phyloP scores from a whole-genome alignment of 1,140 invertebrate genomes.

The Heliconius eleuchia region DNA sequence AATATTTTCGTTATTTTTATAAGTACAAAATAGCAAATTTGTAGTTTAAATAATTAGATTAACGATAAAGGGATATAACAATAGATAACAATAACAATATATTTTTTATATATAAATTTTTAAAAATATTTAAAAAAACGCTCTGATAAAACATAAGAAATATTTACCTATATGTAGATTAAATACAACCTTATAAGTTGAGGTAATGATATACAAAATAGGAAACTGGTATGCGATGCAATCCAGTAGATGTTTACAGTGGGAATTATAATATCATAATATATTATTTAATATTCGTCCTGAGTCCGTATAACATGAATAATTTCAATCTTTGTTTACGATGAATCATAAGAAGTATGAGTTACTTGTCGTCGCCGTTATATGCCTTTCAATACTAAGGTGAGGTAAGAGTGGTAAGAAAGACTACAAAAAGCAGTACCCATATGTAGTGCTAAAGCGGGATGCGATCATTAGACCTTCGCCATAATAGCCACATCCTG shows the following conservation, averaged over 20 bases:
- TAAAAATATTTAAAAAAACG: no score
- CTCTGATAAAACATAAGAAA: no score
- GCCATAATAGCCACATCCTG: slow-evolving; percentile 77
- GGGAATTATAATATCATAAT: slow-evolving; percentile 39
- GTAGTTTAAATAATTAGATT: no score
- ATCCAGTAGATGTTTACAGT: slow-evolving; percentile 34
- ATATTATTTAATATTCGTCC: slow-evolving; percentile 42
- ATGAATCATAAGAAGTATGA: slow-evolving; percentile 58
- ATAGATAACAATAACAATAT: no score
- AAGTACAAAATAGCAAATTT: no score
- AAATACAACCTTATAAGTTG: slow-evolving; percentile 40
- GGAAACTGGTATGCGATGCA: slow-evolving; percentile 35
- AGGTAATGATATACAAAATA: slow-evolving; percentile 38
- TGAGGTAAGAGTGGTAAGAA: slow-evolving; percentile 60
- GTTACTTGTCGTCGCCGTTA: slow-evolving; percentile 71
- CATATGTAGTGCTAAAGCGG: slow-evolving; percentile 63
- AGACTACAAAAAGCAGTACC: slow-evolving; percentile 62
- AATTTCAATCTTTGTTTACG: slow-evolving; percentile 45
- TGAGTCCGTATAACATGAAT: slow-evolving; percentile 42
- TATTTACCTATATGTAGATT: slow-evolving; percentile 25
- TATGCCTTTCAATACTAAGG: slow-evolving; percentile 60
- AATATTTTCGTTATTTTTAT: no score
- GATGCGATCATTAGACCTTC: slow-evolving; percentile 75
- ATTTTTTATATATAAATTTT: no score
- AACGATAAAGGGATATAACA: no score